A percentile compares a stretch with the other conserved stretches of the same genome.
Conservation (phyloP, 2,113 vertebrate species). For the Ictalurus furcatus region DNA sequence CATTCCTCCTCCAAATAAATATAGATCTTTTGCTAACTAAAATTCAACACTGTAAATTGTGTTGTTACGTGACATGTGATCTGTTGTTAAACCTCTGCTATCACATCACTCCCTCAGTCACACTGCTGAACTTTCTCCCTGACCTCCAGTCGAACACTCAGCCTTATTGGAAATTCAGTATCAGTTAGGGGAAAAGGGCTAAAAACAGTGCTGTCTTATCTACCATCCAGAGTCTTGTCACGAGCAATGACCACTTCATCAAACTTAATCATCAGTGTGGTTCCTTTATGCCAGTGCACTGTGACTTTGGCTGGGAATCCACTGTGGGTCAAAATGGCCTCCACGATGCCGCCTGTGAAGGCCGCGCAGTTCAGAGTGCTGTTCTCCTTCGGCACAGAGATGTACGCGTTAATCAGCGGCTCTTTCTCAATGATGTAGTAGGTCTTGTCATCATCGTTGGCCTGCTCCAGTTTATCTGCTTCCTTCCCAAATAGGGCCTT, state of each 20-base stretch:
- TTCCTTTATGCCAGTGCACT: conserved; percentile 95
- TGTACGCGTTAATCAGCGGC: conserved; percentile 88
- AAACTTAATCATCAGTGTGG: conserved; percentile 97
- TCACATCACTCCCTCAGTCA: conserved; percentile 5
- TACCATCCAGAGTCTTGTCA: conserved; percentile 86
- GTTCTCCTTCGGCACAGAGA: conserved; percentile 92
- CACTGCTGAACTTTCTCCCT: conserved; percentile 8
- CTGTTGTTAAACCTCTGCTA: background rate
- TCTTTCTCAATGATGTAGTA: conserved; percentile 95
- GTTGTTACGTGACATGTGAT: background rate
- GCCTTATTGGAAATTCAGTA: background rate
- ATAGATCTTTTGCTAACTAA: background rate
- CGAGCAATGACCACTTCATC: conserved; percentile 87
- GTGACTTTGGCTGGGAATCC: conserved; percentile 93
- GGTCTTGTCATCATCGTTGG: conserved; percentile 91
- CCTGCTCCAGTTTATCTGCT: conserved; percentile 92
- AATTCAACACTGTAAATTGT: background rate
- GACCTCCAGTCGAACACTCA: background rate
- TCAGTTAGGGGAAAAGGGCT: conserved; percentile 8
- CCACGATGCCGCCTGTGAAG: conserved; percentile 87
- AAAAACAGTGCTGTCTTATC: conserved; percentile 63
- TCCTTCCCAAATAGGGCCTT: conserved; percentile 89
- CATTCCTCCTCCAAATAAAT: background rate
- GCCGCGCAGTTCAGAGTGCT: conserved; percentile 93
- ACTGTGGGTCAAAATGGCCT: conserved; percentile 86